Percentiles rank a stretch among this genome's conserved stretches.
Conservation (phyloP, 2,797 vertebrate genomes). For the Ficedula albicollis region DNA sequence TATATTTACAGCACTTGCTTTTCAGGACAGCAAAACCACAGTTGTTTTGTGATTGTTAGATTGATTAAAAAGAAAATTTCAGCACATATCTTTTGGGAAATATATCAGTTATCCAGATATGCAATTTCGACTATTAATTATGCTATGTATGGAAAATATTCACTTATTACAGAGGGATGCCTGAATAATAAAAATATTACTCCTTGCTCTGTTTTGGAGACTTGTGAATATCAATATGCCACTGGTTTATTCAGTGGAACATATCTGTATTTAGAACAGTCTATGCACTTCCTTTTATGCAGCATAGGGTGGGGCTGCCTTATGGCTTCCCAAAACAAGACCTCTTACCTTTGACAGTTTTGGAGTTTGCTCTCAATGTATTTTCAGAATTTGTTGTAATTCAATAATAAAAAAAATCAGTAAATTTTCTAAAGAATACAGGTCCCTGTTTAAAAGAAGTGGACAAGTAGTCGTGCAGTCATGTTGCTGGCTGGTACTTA, state of each 20-base stretch:
- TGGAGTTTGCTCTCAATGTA: background rate
- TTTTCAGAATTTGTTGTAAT: background rate
- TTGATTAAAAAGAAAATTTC: background rate
- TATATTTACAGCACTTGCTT: background rate
- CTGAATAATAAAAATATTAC: background rate
- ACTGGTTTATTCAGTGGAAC: background rate
- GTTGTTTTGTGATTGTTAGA: background rate
- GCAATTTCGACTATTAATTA: background rate
- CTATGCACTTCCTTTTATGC: background rate
- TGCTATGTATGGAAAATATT: background rate
- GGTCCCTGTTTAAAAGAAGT: background rate
- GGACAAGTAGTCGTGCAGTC: background rate
- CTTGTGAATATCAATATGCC: background rate
- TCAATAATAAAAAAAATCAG: background rate
- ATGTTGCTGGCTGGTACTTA: background rate
- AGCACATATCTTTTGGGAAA: background rate
- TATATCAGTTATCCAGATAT: background rate
- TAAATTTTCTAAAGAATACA: background rate
- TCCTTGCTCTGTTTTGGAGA: background rate
- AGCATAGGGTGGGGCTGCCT: background rate
- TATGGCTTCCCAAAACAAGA: background rate
- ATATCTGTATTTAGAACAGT: background rate
- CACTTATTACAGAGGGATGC: background rate
- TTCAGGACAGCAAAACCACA: background rate
- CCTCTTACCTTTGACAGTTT: background rate